Conservation (phyloP, 2,888 invertebrate species). For the Venusia cambrica region DNA sequence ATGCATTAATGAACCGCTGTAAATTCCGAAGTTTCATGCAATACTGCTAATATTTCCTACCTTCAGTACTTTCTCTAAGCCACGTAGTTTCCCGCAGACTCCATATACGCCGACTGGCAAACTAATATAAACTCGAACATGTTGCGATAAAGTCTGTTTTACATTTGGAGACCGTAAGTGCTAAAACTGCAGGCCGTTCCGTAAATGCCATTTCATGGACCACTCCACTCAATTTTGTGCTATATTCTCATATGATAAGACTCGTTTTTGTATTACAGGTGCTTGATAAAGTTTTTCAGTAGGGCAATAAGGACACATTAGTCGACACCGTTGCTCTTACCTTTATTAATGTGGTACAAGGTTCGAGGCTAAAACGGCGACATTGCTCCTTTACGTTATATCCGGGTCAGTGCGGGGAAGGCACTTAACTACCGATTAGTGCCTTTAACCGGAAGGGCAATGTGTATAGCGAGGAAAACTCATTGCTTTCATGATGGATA, state of each 20-base stretch:
- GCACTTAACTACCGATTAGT: constrained; percentile 51
- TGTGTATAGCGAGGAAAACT: constrained; percentile 6
- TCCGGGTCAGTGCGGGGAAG: constrained; percentile 45
- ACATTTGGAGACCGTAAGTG: constrained; percentile 33
- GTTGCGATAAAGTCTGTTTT: constrained; percentile 47
- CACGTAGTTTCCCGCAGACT: constrained; percentile 50
- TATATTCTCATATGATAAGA: constrained; percentile 33
- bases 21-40: constrained; percentile 32
- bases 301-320: constrained; percentile 75
- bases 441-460: constrained; percentile 32
- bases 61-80: constrained; percentile 50
- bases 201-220: constrained; percentile 49
- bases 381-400: constrained; percentile 42
- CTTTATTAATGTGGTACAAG: constrained; percentile 75
- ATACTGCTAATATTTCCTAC: constrained; percentile 38
- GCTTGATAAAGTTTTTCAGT: constrained; percentile 70
- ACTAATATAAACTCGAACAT: constrained; percentile 33
- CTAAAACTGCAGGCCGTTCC: constrained; percentile 61
- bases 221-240: constrained; percentile 34
- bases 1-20: constrained; percentile 22
- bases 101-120: constrained; percentile 35
- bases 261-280: constrained; percentile 46
- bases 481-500: not conserved
- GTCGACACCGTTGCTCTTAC: constrained; percentile 68
- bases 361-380: constrained; percentile 53